phyloP scores from a whole-genome alignment of 2,113 vertebrate species.

The Myrmophylax atrothorax region DNA sequence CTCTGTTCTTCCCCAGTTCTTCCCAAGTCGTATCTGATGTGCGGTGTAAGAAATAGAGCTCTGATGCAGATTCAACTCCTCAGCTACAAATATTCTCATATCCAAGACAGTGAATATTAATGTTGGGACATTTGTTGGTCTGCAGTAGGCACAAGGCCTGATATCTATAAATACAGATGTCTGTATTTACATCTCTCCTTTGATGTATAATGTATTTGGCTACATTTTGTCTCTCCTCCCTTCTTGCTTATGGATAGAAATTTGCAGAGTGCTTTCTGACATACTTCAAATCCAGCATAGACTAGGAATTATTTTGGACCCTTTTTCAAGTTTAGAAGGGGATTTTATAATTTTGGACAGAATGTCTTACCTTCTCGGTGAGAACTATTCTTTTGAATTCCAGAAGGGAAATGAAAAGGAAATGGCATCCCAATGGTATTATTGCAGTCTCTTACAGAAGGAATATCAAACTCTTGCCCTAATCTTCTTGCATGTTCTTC shows the following conservation, averaged over 20 bases:
- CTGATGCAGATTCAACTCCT: background rate
- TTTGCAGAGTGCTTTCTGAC: background rate
- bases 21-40: background rate
- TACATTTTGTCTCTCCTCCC: background rate
- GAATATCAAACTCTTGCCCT: background rate
- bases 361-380: background rate
- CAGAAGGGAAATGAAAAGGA: background rate
- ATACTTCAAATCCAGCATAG: background rate
- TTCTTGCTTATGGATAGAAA: background rate
- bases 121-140: background rate
- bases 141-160: background rate
- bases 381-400: background rate
- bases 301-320: background rate
- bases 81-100: background rate
- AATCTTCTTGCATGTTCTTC: background rate
- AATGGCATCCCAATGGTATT: background rate
- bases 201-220: background rate
- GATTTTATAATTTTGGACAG: background rate
- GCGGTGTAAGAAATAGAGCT: background rate
- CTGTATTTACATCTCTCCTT: background rate
- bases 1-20: background rate
- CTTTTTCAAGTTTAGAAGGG: background rate
- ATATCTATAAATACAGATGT: background rate
- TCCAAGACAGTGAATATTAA: background rate
- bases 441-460: background rate